Conservation (phyloP, 2,113 vertebrate species). For the Caretta caretta region DNA sequence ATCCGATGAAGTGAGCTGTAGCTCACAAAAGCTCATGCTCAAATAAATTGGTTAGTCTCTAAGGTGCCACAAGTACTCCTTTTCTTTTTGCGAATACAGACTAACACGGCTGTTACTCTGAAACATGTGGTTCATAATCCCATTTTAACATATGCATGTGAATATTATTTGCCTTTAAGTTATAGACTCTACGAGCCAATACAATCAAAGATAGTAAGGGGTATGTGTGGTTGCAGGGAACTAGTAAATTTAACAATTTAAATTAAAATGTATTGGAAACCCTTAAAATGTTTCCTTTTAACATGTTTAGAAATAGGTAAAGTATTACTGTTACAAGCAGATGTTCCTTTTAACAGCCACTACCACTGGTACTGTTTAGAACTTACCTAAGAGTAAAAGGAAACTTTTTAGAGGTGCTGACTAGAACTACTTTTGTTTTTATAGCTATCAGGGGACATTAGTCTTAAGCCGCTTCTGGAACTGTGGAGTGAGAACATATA, state of each 20-base stretch:
- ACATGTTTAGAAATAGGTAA: neutral
- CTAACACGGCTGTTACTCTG: too few relatives aligned
- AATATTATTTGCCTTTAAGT: neutral
- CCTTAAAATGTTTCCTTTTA: conserved; percentile 7
- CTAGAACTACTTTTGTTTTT: conserved; percentile 5
- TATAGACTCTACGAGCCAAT: neutral
- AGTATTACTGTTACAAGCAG: conserved; percentile 17
- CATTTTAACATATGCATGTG: neutral
- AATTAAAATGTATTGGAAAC: conserved; percentile 1
- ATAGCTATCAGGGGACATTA: conserved; percentile 28
- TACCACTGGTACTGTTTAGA: neutral
- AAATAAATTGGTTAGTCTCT: too few relatives aligned
- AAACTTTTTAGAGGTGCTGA: conserved; percentile 68
- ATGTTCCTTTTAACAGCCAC: conserved; percentile 28
- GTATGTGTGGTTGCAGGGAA: neutral
- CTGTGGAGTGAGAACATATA: conserved; percentile 23
- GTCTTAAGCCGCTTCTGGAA: conserved; percentile 43
- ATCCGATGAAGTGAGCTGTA: too few relatives aligned
- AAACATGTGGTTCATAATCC: neutral
- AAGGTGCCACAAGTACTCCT: too few relatives aligned
- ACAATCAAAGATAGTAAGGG: neutral
- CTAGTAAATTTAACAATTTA: conserved; percentile 16
- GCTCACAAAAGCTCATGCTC: too few relatives aligned
- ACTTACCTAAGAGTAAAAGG: conserved; percentile 14
- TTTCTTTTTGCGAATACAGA: too few relatives aligned